Evolutionary conservation across 2,797 vertebrate species (phyloP).

Genomic region (Thamnophis elegans): DNA sequence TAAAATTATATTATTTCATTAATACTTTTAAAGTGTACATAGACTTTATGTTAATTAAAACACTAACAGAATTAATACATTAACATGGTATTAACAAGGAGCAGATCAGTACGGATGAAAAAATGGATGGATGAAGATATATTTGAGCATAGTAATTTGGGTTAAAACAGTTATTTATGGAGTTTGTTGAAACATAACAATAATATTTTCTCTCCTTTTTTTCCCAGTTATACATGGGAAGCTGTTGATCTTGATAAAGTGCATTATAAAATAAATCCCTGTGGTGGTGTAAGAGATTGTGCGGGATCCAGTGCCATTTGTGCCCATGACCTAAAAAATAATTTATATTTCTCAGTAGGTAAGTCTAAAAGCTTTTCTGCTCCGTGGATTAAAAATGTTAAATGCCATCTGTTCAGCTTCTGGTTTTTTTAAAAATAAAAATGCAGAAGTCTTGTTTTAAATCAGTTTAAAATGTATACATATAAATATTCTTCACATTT

Average conservation of each 20-base stretch:
- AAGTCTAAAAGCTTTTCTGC: slow-evolving; percentile 64
- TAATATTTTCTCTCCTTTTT: slow-evolving; percentile 41
- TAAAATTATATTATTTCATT: background rate
- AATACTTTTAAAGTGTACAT: background rate
- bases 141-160: background rate
- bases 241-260: slow-evolving; percentile 82
- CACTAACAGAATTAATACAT: background rate
- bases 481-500: background rate
- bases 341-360: slow-evolving; percentile 77
- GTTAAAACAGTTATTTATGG: background rate
- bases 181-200: background rate
- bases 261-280: slow-evolving; percentile 85
- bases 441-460: background rate
- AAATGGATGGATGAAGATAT: background rate
- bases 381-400: background rate
- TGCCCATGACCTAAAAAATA: slow-evolving; percentile 57
- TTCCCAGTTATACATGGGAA: slow-evolving; percentile 89
- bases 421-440: background rate
- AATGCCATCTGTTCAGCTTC: background rate
- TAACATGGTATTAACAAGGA: background rate
- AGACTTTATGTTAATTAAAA: background rate
- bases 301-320: slow-evolving; percentile 76
- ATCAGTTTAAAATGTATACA: background rate
- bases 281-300: slow-evolving; percentile 71
- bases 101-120: background rate